Base-by-base conservation (phyloP, 2,888 invertebrate species). In the Lasioglossum villosulum region DNA sequence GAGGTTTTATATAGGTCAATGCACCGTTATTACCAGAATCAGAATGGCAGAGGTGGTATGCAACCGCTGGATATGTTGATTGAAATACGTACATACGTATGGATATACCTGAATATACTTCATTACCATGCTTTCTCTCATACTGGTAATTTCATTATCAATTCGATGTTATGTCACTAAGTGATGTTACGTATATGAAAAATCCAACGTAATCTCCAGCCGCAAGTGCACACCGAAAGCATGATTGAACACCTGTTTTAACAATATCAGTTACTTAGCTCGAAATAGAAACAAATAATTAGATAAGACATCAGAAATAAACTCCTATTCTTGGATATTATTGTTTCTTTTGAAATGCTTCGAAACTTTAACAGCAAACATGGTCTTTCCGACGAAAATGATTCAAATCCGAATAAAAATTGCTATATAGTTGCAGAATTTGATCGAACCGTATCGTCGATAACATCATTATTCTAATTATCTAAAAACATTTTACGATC, bases 11-110 rank as follows among this genome's bases (percentile, higher is more conserved):
- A 30, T 75, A 75, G 63, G 42, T 19, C 63, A 63, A 63, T 63
- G 63, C 30, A 75, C 75, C 39, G 75, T 75, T 75, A 42, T 27
- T 63, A 63, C 5, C 27, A 27, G 30, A n/a, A 39, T 42, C 71
- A 48, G n/a, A 56, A 71, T 39, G 56, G 34, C n/a, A 37, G 70
- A 52, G 23, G 14, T 45, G 34, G 4, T n/a, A 52, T n/a, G 74
- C 34, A 66, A 76, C 23, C 23, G 5, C 23, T 23, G 37, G 12
- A 37, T 10, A 56, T 48, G 39, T 39, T 39, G 52, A n/a, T 37
- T 27, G 30, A 30, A 34, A 37, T 23, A n/a, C 34, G 8, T 68
- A n/a, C 34, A 19, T 68, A 42, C 14, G 4, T 42, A 3, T 42
- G 14, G 12, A 10, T 12, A 10, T 12, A 37, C 37, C 37, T 34